Evolutionary conservation across 2,888 invertebrate genomes (phyloP), one percentile per base, ranked within the genome.

Genomic region (Trissolcus japonicus): DNA sequence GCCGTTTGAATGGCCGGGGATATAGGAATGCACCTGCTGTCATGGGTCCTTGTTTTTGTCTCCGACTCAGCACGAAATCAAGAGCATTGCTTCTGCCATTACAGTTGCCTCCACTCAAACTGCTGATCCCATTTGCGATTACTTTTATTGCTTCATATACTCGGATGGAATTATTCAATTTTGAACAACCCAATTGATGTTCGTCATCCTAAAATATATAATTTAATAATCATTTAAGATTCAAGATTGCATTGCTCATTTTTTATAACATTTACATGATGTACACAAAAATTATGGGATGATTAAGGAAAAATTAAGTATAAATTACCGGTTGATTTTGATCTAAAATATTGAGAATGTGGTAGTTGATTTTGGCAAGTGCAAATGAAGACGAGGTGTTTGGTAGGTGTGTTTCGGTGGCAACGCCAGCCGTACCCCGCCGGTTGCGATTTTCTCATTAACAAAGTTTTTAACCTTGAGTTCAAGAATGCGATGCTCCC

Each of bases 401-500:
- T 46, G 16, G 6, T 35, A 60, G 6, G 1, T 6, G n/a, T 46
- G 29, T 46, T 68, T 69, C 21, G 62, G 60, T 56, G 57, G 56
- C 51, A 48, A 57, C 43, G 13, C 19, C 19, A 43, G 19, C 2
- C 2, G 1, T 19, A 19, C 2, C 19, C 19, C 19, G 19, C 57
- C 51, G 55, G 1, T 54, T 19, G 43, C 41, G 65, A 71, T 71
- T 50, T 71, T 6, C 74, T 74, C 76, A 73, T 73, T 76, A 75
- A 76, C 80, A 78, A 66, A 74, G 74, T 74, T 74, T 74, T 76
- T 66, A 76, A 78, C 76, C 74, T 62, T 66, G 71, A 72, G 73
- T 78, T 77, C 68, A 76, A 76, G 78, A 66, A 71, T 66, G 75
- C 67, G 69, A 76, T 65, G 51, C 71, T 59, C 56, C 65, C 54